Evolutionary conservation across 2,888 invertebrate species (phyloP).

Genomic region (Machimus atricapillus): DNA sequence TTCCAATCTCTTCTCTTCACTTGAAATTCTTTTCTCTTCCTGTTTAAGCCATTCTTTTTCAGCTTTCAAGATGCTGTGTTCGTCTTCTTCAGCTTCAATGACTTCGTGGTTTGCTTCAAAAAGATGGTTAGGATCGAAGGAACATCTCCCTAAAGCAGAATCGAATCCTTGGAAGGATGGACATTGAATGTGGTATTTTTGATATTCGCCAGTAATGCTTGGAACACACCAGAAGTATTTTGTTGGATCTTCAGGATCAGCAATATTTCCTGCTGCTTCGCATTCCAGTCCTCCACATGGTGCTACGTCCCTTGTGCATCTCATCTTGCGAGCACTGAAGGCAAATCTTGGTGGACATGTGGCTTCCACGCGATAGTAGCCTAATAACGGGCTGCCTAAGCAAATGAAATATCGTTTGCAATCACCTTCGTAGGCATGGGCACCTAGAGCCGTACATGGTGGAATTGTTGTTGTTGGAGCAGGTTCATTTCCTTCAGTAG

Average conservation of each 20-base stretch:
- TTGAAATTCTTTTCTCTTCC: neutral
- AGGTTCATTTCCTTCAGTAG: neutral
- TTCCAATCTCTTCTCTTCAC: neutral
- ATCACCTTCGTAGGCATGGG: slow-evolving; percentile 36
- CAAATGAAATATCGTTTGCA: slow-evolving; percentile 45
- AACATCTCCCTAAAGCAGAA: slow-evolving; percentile 40
- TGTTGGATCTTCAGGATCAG: slow-evolving; percentile 43
- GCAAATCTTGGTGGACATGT: slow-evolving; percentile 45
- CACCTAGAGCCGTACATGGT: slow-evolving; percentile 43
- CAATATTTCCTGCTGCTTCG: slow-evolving; percentile 26
- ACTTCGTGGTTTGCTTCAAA: neutral
- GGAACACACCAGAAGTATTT: slow-evolving; percentile 47
- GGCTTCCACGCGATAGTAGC: slow-evolving; percentile 22
- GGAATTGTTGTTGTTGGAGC: neutral
- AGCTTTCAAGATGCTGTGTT: neutral
- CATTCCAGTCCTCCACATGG: slow-evolving; percentile 44
- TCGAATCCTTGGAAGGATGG: slow-evolving; percentile 36
- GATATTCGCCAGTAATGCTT: slow-evolving; percentile 44
- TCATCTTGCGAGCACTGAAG: slow-evolving; percentile 40
- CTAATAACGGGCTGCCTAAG: neutral
- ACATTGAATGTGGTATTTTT: slow-evolving; percentile 48
- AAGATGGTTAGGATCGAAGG: neutral
- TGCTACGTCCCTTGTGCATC: slow-evolving; percentile 47
- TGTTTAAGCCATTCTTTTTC: slow-evolving; percentile 8
- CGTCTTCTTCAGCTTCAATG: slow-evolving; percentile 24